Base-by-base conservation (phyloP, 2,797 vertebrate species). In the Microhierax caerulescens region DNA sequence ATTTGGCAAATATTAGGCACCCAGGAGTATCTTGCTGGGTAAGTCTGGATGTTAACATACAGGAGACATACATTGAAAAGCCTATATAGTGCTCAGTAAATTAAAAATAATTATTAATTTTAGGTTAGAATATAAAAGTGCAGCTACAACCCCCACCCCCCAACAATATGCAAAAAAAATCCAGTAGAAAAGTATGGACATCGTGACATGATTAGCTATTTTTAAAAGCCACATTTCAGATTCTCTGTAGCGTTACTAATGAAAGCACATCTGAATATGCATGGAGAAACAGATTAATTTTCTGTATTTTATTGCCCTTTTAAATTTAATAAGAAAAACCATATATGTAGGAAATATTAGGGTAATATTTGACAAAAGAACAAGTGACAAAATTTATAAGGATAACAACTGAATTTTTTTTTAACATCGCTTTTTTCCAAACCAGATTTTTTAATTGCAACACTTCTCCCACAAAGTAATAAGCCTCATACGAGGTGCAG, bases 41-140 rank as follows among this genome's bases (percentile, higher is more conserved):
- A 73, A 36, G 12, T 36, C 34, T 60, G 21, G 18, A 70, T 47
- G 41, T 21, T 25, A 57, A 69, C 28, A 70, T 20, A 78, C 7
- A 57, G 30, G 25, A 89, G 12, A 15, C 0, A 0, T n/a, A 32
- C 11, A 47, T 0, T 32, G 12, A 89, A 67, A 78, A 61, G 23
- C 8, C 18, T 12, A 12, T 7, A 23, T 9, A 47, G 13, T 1
- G 0, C 12, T 67, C 11, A 34, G 23, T 30, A 70, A 70, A 77
- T 32, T 21, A 76, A 69, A 93, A 64, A 50, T 8, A 84, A 78
- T 72, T 22, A 16, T 10, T 76, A 30, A 4, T 22, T 68, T 80
- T 47, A 80, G 14, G 12, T 73, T 34, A 83, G 48, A 69, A 59
- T 83, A 75, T 60, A 14, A 17, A 88, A 75, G 13, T 30, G 5